phyloP scores from a whole-genome alignment of 1,140 invertebrate species.

The Pararge aegeria region DNA sequence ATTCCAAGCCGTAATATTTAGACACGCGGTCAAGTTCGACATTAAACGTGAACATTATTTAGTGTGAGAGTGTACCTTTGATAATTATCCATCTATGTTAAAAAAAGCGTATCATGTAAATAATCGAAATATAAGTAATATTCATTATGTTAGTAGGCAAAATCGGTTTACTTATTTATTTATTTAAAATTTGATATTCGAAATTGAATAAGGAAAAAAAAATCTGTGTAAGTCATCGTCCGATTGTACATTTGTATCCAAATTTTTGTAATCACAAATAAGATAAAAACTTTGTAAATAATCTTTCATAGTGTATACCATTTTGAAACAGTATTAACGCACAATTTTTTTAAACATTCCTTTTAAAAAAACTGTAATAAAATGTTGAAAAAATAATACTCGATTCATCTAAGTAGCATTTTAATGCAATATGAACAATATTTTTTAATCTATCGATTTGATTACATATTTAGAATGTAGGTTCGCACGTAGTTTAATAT shows the following conservation, averaged over 20 bases:
- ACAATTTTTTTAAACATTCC: conserved; percentile 25
- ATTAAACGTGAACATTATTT: too few species aligned
- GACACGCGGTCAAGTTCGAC: too few species aligned
- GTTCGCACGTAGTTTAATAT: neutral
- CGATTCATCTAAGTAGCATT: neutral
- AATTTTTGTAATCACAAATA: neutral
- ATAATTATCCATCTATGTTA: neutral
- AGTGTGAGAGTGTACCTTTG: too few species aligned
- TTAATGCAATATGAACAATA: neutral
- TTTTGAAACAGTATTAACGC: conserved; percentile 18
- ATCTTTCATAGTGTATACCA: neutral
- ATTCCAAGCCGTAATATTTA: too few species aligned
- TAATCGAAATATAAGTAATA: too few species aligned
- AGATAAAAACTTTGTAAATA: neutral
- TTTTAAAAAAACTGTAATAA: neutral
- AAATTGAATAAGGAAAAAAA: neutral
- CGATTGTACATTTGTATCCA: neutral
- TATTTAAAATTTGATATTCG: neutral
- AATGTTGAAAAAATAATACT: neutral
- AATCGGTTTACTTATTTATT: neutral
- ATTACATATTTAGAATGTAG: neutral
- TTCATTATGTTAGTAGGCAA: too few species aligned
- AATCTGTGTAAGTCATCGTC: neutral
- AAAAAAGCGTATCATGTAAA: neutral
- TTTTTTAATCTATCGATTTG: neutral